Conservation (phyloP, 2,888 invertebrate genomes). For the Cloeon dipterum region DNA sequence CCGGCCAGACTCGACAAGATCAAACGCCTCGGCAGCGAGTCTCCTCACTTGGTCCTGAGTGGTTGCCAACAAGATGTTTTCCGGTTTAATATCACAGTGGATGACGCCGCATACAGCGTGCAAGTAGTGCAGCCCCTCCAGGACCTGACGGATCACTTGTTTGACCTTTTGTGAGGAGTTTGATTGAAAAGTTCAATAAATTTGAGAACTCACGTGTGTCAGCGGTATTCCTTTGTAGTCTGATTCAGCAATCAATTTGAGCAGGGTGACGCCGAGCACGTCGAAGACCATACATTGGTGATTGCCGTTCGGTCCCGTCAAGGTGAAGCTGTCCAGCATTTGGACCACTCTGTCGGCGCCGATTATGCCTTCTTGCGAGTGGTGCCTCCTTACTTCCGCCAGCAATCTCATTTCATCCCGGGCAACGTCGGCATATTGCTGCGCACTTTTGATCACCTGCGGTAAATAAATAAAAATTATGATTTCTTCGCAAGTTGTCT, state of each 20-base stretch:
- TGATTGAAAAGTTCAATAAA: too few relatives aligned
- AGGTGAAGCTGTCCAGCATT: conserved; percentile 32
- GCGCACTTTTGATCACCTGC: conserved; percentile 37
- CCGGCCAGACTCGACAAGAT: conserved; percentile 27
- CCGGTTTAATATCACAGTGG: conserved; percentile 19
- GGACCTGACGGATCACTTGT: conserved; percentile 27
- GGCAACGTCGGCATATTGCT: conserved; percentile 38
- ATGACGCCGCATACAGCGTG: conserved; percentile 30
- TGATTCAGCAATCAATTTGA: conserved; percentile 33
- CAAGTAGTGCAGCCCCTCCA: conserved; percentile 28
- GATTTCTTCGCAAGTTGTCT: too few relatives aligned
- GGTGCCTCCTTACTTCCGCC: conserved; percentile 25
- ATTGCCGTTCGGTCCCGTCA: conserved; percentile 31
- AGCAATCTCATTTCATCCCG: conserved; percentile 35
- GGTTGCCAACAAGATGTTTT: conserved; percentile 26
- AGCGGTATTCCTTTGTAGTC: conserved; percentile 33
- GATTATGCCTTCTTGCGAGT: too few relatives aligned
- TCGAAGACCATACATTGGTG: conserved; percentile 36
- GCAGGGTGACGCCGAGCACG: conserved; percentile 33
- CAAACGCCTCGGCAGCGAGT: conserved; percentile 30
- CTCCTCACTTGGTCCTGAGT: conserved; percentile 22
- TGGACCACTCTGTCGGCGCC: conserved; percentile 32
- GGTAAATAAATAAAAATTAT: too few relatives aligned
- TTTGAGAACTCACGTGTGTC: too few relatives aligned
- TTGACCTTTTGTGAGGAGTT: conserved; percentile 32